Base-by-base conservation (phyloP, 1,140 invertebrate genomes). In the Cherax destructor region DNA sequence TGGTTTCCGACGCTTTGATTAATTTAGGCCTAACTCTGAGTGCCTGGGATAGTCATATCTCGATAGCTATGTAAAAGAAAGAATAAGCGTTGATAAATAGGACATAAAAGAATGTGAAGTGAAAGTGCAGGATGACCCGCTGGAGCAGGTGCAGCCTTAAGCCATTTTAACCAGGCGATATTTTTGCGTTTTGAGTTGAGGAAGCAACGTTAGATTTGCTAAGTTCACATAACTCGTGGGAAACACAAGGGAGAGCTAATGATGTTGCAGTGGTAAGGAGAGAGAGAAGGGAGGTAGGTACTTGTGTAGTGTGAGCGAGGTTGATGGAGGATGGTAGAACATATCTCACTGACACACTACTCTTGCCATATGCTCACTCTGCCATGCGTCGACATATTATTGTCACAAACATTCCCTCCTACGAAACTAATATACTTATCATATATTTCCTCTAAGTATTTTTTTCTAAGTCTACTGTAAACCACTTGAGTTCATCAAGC, bases 1-100 rank as follows among this genome's bases (percentile, higher is more conserved):
- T 41, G 2, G 30, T 41, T 10, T 13, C 52, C 13, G 5, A 5
- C 9, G 52, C 52, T 56, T 13, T 13, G 6, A 9, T 56, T 13
- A 56, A 10, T 13, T 56, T 6, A 56, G 9, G 52, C 52, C 52
- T 56, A 56, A 9, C 52, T 13, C n/a, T 9, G n/a, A 3, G 56
- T 81, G 79, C 50, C 10, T 81, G 50, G 56, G n/a, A 81, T 81
- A 56, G 24, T 81, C 56, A 9, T 5, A 21, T 21, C 18, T 59
- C 56, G 56, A 56, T 59, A 81, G 24, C 59, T 59, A 50, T 24
- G 21, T 21, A 7, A 81, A 81, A 81, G 41, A 56, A 81, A 50
- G 21, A 81, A 81, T 50, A 81, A 52, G 49, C 13, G 79, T 81
- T 56, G 56, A 81, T 56, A 81, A 81, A 81, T 81, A 30, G 50